Evolutionary conservation across 2,797 vertebrate genomes (phyloP).

Genomic region (Melanotaenia pygmaea): DNA sequence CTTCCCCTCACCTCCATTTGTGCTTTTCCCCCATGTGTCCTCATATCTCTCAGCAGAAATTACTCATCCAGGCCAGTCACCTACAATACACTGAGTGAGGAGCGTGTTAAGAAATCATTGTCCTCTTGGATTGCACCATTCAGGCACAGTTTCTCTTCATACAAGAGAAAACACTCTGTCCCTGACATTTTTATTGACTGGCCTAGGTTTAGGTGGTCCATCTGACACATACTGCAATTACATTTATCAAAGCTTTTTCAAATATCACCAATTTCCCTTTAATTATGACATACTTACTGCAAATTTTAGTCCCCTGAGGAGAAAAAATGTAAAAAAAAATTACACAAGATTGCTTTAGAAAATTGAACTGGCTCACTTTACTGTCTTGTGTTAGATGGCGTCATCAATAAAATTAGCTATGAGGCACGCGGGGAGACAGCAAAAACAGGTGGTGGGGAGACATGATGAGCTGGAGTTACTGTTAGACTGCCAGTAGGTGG

Average conservation of each 20-base stretch:
- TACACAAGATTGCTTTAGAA: slow-evolving; percentile 56
- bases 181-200: slow-evolving; percentile 42
- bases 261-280: slow-evolving; percentile 50
- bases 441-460: slow-evolving; percentile 45
- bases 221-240: slow-evolving; percentile 39
- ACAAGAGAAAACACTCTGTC: slow-evolving; percentile 25
- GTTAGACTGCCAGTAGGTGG: slow-evolving; percentile 58
- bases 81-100: slow-evolving; percentile 21
- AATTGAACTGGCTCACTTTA: slow-evolving; percentile 58
- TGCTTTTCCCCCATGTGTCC: slow-evolving; percentile 17
- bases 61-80: slow-evolving; percentile 46
- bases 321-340: slow-evolving; percentile 44
- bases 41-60: slow-evolving; percentile 41
- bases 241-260: slow-evolving; percentile 34
- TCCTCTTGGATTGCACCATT: slow-evolving; percentile 27
- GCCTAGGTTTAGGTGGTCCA: slow-evolving; percentile 24
- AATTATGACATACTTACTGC: slow-evolving; percentile 64
- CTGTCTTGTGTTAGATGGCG: slow-evolving; percentile 47
- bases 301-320: slow-evolving; percentile 36
- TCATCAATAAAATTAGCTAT: slow-evolving; percentile 73
- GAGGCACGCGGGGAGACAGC: slow-evolving; percentile 50
- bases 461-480: slow-evolving; percentile 51
- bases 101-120: slow-evolving; percentile 42
- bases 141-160: slow-evolving; percentile 32
- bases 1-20: slow-evolving; percentile 39